Percentiles rank a stretch among this genome's conserved stretches.
Evolutionary conservation across 1,140 invertebrate genomes (phyloP).

Genomic region (Bicyclus anynana): DNA sequence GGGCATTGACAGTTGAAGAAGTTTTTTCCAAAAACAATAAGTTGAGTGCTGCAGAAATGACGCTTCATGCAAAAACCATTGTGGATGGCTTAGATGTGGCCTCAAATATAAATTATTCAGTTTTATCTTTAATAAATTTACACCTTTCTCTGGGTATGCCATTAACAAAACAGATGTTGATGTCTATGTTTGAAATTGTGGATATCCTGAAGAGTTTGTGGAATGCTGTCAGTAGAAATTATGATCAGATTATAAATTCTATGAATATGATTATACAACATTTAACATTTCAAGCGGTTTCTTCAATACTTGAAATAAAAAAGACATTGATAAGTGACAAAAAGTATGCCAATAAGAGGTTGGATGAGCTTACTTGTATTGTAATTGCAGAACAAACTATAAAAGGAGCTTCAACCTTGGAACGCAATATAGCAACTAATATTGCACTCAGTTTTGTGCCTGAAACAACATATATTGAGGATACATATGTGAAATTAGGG

Average conservation of each 20-base stretch:
- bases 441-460: slow-evolving; percentile 84
- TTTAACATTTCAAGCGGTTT: slow-evolving; percentile 82
- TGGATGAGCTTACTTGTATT: slow-evolving; percentile 82
- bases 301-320: slow-evolving; percentile 75
- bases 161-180: slow-evolving; percentile 86
- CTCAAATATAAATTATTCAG: slow-evolving; percentile 80
- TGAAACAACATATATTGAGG: slow-evolving; percentile 74
- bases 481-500: slow-evolving; percentile 75
- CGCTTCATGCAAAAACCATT: slow-evolving; percentile 79
- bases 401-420: slow-evolving; percentile 82
- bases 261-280: slow-evolving; percentile 84
- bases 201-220: slow-evolving; percentile 90
- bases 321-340: slow-evolving; percentile 70
- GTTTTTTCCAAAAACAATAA: slow-evolving; percentile 75
- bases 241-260: slow-evolving; percentile 78
- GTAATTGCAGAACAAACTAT: slow-evolving; percentile 85
- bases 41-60: slow-evolving; percentile 80
- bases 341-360: slow-evolving; percentile 69
- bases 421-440: slow-evolving; percentile 81
- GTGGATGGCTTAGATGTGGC: slow-evolving; percentile 82
- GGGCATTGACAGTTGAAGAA: slow-evolving; percentile 81
- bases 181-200: slow-evolving; percentile 87
- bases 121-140: slow-evolving; percentile 87
- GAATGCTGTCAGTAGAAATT: slow-evolving; percentile 80
- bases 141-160: slow-evolving; percentile 86